Conservation (phyloP, 2,888 invertebrate genomes). For the Drosophila mulleri region DNA sequence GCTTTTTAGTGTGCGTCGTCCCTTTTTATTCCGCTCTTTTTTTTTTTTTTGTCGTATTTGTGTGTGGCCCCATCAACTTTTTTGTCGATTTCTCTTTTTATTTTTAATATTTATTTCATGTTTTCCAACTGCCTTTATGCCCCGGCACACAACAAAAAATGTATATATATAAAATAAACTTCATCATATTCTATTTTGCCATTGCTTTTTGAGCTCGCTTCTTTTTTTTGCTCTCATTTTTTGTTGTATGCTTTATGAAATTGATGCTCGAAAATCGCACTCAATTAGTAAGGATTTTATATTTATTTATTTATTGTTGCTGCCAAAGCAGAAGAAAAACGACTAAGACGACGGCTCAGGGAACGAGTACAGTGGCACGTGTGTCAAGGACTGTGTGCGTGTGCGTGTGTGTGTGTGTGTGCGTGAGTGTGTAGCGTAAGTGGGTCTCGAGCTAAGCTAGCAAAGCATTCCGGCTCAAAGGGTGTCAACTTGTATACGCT, state of each 20-base stretch:
- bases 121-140: slow-evolving; percentile 59
- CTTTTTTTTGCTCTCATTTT: slow-evolving; percentile 1
- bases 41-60: slow-evolving; percentile 33
- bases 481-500: slow-evolving; percentile 72
- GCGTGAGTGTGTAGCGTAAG: slow-evolving; percentile 10
- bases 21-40: slow-evolving; percentile 41
- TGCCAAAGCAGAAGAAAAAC: slow-evolving; percentile 40
- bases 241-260: slow-evolving; percentile 75
- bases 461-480: slow-evolving; percentile 60
- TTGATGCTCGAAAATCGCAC: slow-evolving; percentile 81
- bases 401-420: slow-evolving; percentile 7
- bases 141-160: slow-evolving; percentile 27
- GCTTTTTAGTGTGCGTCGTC: slow-evolving; percentile 70
- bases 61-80: slow-evolving; percentile 59
- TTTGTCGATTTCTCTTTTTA: slow-evolving; percentile 55
- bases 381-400: slow-evolving; percentile 42
- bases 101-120: slow-evolving; percentile 71
- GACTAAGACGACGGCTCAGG: slow-evolving; percentile 6
- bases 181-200: slow-evolving; percentile 62
- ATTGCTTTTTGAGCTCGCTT: slow-evolving; percentile 42
- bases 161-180: slow-evolving; percentile 47
- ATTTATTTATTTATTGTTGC: slow-evolving; percentile 79
- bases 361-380: slow-evolving; percentile 47
- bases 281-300: slow-evolving; percentile 79
- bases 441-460: slow-evolving; percentile 32